Conservation (phyloP, 2,113 vertebrate genomes). For the Corvus hawaiiensis region DNA sequence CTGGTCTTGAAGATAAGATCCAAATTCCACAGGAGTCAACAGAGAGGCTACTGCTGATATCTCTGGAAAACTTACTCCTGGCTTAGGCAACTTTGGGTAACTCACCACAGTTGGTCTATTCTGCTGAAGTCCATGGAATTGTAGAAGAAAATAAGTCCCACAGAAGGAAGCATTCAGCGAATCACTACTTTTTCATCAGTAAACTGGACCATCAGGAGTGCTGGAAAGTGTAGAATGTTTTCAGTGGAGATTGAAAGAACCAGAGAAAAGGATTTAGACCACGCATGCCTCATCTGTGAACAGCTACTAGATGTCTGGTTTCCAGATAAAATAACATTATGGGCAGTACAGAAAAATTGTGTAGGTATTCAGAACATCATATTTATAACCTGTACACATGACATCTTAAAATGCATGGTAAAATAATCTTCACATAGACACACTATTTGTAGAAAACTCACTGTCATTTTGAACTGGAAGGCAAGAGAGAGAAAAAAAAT, state of each 20-base stretch:
- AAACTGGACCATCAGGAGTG: accelerated
- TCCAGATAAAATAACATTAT: not conserved
- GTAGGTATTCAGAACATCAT: not conserved
- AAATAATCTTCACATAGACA: not conserved
- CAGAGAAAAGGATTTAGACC: not conserved
- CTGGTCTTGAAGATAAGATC: not conserved
- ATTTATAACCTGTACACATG: not conserved
- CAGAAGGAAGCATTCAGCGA: not conserved
- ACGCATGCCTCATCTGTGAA: not conserved
- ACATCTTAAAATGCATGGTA: not conserved
- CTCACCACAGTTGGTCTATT: not conserved
- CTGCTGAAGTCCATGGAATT: not conserved
- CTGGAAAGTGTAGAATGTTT: not conserved
- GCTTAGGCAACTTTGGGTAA: not conserved
- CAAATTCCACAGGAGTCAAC: not conserved
- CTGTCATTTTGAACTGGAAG: not conserved
- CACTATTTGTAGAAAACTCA: not conserved
- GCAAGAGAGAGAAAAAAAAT: not conserved
- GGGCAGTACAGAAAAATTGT: not conserved
- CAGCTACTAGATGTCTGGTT: not conserved
- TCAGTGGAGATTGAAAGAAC: not conserved
- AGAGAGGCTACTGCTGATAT: not conserved
- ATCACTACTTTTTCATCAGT: not conserved
- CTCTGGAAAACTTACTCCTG: not conserved
- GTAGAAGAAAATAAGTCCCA: not conserved